phyloP scores from a whole-genome alignment of 2,113 vertebrate species.

The Catharus bicknelli region DNA sequence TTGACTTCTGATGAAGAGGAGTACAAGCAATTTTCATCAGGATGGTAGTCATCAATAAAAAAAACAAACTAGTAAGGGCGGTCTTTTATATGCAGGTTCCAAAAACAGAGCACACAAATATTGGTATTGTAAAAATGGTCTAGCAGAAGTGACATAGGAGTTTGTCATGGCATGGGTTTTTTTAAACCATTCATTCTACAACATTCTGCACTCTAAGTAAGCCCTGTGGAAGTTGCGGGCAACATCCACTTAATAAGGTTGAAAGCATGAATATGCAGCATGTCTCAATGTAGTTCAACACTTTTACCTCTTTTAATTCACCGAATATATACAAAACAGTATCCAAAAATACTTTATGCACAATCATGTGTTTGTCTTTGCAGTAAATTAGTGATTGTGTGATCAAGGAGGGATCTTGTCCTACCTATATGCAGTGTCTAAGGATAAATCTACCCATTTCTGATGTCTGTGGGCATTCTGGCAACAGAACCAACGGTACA shows the following conservation, averaged over 20 bases:
- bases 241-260: not conserved
- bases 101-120: not conserved
- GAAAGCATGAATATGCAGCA: not conserved
- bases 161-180: fast-evolving
- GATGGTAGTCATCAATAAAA: not conserved
- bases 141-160: not conserved
- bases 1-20: not conserved
- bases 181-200: not conserved
- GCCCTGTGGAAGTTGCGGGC: not conserved
- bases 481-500: not conserved
- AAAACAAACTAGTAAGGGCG: not conserved
- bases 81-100: not conserved
- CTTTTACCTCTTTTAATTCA: not conserved
- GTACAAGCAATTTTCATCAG: not conserved
- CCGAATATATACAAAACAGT: not conserved
- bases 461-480: not conserved
- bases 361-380: not conserved
- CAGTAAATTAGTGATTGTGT: not conserved
- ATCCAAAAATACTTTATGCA: not conserved
- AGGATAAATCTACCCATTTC: not conserved
- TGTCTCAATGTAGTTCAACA: not conserved
- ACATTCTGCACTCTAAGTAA: not conserved
- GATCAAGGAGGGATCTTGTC: not conserved
- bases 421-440: not conserved
- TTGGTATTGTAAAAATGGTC: not conserved